Evolutionary conservation across 2,888 invertebrate genomes (phyloP), one percentile per base, ranked within the genome.

Genomic region (Orthosia gothica): DNA sequence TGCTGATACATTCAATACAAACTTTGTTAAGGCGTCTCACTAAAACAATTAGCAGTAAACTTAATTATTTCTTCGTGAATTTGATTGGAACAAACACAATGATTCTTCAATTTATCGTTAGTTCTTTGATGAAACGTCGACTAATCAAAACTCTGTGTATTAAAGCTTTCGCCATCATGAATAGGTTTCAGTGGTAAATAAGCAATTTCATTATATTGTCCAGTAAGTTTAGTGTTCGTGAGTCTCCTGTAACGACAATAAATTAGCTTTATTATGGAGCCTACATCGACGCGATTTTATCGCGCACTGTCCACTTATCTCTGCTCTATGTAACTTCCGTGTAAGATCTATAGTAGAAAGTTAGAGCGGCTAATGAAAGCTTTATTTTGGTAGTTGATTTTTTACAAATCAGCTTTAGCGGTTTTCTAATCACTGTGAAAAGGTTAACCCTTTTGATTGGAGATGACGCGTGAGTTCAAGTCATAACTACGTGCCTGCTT

Each of bases 281-380:
- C 66, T 69, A 76, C 81, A 65, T 76, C 76, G 77, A 69, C 52
- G 64, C 63, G 87, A 87, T 87, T 82, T 81, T 87, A 87, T 87
- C 83, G 77, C 79, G 77, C 68, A 77, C 82, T 81, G 79, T 84
- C 80, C 84, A 86, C 86, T 86, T 81, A 83, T 83, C 81, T 83
- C 74, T 81, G 76, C 68, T 81, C 76, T 76, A 74, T 76, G 82
- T 83, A 76, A 87, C 85, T 87, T 85, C 79, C 85, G 84, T 78
- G 76, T 82, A 76, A 80, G 76, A 76, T 87, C 77, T 79, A 79
- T 82, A 61, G 74, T 87, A 87, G 87, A 87, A 87, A 87, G 87
- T 81, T 68, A 57, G 67, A 81, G 52, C 75, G 70, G 68, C 79
- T 85, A 82, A 85, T 85, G 82, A 84, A 87, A 87, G 82, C 77